These are phyloP conservation scores for Malacosoma neustria DNA, from an alignment of 2,888 invertebrate species.

Conservation along the genomic window DNA sequence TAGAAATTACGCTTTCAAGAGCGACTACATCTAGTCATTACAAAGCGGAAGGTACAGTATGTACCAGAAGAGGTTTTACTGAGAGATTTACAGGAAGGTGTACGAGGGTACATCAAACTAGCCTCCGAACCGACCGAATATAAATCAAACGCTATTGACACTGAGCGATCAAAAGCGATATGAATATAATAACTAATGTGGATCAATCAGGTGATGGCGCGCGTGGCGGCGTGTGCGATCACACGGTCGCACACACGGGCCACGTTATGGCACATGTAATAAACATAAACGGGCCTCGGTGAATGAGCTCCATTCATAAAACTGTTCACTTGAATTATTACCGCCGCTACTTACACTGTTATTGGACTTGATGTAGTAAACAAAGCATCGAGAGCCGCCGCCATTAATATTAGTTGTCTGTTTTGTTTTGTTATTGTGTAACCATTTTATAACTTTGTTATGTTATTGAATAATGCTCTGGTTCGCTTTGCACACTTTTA, in stretches of 20 bases:
- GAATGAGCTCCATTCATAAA: slow-evolving; percentile 46
- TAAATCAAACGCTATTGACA: too few species aligned
- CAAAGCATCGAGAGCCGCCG: slow-evolving; percentile 19
- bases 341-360: slow-evolving; percentile 19
- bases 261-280: slow-evolving; percentile 26
- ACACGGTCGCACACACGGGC: background rate
- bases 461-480: slow-evolving; percentile 13
- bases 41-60: too few species aligned
- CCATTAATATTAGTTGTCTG: slow-evolving; percentile 22
- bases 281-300: slow-evolving; percentile 38
- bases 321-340: slow-evolving; percentile 41
- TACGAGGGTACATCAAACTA: too few species aligned
- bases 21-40: too few species aligned
- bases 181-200: background rate
- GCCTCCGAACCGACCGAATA: too few species aligned
- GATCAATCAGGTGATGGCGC: background rate
- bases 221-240: background rate
- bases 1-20: too few species aligned
- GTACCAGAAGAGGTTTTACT: too few species aligned
- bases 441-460: slow-evolving; percentile 9
- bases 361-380: slow-evolving; percentile 39
- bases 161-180: too few species aligned
- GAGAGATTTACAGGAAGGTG: too few species aligned
- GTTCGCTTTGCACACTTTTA: background rate
- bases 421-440: slow-evolving; percentile 11